Evolutionary conservation across 2,888 invertebrate species (phyloP).

Genomic region (Agelastica alni): DNA sequence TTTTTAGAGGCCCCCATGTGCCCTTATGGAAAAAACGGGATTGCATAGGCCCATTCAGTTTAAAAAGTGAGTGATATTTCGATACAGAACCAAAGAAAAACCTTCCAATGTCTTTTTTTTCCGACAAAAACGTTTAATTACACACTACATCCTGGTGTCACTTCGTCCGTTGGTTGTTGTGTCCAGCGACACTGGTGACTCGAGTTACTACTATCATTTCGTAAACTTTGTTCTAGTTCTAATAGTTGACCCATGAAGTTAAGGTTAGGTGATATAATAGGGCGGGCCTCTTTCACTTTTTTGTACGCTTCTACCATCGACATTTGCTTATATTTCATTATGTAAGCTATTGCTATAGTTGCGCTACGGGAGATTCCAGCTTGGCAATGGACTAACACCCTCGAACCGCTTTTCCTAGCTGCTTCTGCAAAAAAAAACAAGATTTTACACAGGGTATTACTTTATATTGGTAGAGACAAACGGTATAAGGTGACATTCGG

Average conservation of each 20-base stretch:
- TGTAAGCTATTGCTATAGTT: constrained; percentile 92
- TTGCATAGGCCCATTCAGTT: too few species aligned
- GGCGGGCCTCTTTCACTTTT: constrained; percentile 80
- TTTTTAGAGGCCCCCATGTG: too few species aligned
- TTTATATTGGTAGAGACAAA: too few species aligned
- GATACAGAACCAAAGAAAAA: constrained; percentile 15
- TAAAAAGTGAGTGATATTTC: not conserved
- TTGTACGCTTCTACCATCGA: constrained; percentile 86
- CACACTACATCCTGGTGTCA: constrained; percentile 62
- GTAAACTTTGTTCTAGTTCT: constrained; percentile 76
- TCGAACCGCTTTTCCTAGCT: constrained; percentile 69
- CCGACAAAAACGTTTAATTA: constrained; percentile 44
- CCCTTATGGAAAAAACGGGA: too few species aligned
- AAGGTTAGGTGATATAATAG: constrained; percentile 92
- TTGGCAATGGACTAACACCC: constrained; percentile 91
- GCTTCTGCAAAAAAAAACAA: constrained; percentile 64
- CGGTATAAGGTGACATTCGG: too few species aligned
- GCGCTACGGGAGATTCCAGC: constrained; percentile 94
- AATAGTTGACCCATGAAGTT: constrained; percentile 92
- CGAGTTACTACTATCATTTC: constrained; percentile 53
- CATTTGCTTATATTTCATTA: constrained; percentile 85
- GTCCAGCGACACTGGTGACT: constrained; percentile 61
- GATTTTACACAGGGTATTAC: not conserved
- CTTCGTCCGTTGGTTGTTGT: constrained; percentile 60
- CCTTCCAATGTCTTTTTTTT: constrained; percentile 23